Evolutionary conservation across 2,888 invertebrate genomes (phyloP).

Genomic region (Pachliopta kotzebuea): DNA sequence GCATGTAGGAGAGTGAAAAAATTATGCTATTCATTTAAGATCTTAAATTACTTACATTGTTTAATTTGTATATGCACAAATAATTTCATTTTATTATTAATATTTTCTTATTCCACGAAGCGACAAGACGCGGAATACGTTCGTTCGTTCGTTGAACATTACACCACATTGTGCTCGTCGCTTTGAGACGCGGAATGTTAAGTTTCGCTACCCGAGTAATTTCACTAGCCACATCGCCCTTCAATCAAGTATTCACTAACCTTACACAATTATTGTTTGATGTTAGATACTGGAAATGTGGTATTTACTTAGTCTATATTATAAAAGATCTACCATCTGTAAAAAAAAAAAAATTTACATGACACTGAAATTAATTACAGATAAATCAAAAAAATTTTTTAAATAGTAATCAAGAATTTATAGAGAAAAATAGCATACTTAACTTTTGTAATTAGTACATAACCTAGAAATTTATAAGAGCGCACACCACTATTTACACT

Average conservation of each 20-base stretch:
- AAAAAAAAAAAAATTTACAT: background rate
- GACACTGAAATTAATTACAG: background rate
- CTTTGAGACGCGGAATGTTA: no score
- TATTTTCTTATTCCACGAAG: background rate
- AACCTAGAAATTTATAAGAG: constrained; percentile 26
- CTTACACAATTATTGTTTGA: no score
- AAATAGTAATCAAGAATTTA: background rate
- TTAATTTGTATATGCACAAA: background rate
- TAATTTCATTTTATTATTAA: background rate
- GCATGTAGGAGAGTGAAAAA: background rate
- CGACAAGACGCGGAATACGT: no score
- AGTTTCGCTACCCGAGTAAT: no score
- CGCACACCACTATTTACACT: constrained; percentile 53
- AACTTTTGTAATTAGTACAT: constrained; percentile 4
- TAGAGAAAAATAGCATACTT: background rate
- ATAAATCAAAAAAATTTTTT: background rate
- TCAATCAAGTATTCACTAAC: no score
- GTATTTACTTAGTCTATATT: no score
- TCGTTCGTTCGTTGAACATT: no score
- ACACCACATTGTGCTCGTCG: no score
- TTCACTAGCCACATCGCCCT: no score
- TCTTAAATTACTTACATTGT: background rate
- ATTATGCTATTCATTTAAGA: background rate
- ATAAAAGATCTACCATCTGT: no score
- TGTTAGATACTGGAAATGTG: no score